A percentile compares a stretch with the other conserved stretches of the same genome.
phyloP scores from a whole-genome alignment of 2,797 vertebrate species.

The Synanceia verrucosa region DNA sequence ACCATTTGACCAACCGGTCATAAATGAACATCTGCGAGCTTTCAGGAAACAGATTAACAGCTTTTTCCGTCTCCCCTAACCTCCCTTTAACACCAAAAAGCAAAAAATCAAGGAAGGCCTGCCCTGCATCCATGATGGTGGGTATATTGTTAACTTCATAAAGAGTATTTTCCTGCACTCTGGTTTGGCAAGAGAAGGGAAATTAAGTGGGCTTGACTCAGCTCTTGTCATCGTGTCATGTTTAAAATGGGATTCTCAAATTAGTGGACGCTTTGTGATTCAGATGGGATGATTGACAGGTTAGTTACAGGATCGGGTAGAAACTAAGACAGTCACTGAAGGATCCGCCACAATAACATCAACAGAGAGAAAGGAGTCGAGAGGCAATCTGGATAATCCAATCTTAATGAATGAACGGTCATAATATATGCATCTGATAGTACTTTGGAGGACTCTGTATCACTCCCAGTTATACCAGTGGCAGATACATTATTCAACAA shows the following conservation, averaged over 20 bases:
- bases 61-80: constrained; percentile 36
- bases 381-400: constrained; percentile 53
- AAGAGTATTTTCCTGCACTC: constrained; percentile 43
- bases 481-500: constrained; percentile 75
- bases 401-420: constrained; percentile 64
- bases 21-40: constrained; percentile 1
- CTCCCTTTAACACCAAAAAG: constrained; percentile 51
- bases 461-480: constrained; percentile 39
- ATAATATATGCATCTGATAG: constrained; percentile 69
- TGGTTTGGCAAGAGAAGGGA: constrained; percentile 7
- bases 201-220: constrained; percentile 24
- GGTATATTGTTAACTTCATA: constrained; percentile 27
- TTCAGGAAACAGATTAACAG: constrained; percentile 45
- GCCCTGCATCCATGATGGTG: background rate
- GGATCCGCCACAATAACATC: constrained; percentile 31
- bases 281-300: constrained; percentile 21
- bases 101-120: constrained; percentile 75
- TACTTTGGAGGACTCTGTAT: constrained; percentile 53
- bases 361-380: constrained; percentile 16
- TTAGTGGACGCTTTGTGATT: background rate
- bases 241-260: background rate
- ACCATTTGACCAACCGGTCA: background rate
- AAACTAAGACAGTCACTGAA: constrained; percentile 27
- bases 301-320: constrained; percentile 33
- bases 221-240: background rate